Conservation (phyloP, 1,140 invertebrate genomes). For the Plectrocnemia conspersa region DNA sequence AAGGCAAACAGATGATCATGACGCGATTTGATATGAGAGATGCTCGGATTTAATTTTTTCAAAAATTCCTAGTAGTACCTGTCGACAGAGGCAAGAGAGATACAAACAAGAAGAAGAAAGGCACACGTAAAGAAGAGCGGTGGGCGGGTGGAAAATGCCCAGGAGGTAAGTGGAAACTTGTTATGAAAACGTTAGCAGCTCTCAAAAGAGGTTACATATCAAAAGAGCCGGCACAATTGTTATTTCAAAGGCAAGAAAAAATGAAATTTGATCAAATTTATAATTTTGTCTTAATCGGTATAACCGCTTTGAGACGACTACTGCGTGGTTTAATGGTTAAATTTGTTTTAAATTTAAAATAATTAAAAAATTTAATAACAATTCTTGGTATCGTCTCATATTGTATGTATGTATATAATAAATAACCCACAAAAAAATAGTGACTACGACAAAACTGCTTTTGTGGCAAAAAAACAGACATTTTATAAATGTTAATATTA, state of each 20-base stretch:
- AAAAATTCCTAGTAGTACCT: constrained; percentile 27
- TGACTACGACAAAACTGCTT: too few species aligned
- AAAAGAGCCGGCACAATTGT: constrained; percentile 26
- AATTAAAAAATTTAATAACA: too few species aligned
- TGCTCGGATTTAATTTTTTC: constrained; percentile 33
- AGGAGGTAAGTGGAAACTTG: constrained; percentile 22
- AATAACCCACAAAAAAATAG: too few species aligned
- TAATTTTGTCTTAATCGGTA: neutral
- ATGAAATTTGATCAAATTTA: constrained; percentile 11
- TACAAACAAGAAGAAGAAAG: neutral
- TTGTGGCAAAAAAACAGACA: too few species aligned
- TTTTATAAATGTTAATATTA: too few species aligned
- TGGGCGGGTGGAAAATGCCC: constrained; percentile 15
- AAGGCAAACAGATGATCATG: constrained; percentile 30
- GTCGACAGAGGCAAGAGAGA: constrained; percentile 18
- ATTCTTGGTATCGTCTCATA: too few species aligned
- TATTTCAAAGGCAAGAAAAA: constrained; percentile 11
- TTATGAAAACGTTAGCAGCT: constrained; percentile 20
- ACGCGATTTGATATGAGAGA: constrained; percentile 31
- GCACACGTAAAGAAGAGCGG: constrained; percentile 6
- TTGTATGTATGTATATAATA: too few species aligned
- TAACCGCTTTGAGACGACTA: neutral
- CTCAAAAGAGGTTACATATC: constrained; percentile 27
- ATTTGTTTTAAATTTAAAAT: too few species aligned
- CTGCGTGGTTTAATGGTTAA: too few species aligned